Base-by-base conservation (phyloP, 2,113 vertebrate species). In the Himantopus leucocephalus region DNA sequence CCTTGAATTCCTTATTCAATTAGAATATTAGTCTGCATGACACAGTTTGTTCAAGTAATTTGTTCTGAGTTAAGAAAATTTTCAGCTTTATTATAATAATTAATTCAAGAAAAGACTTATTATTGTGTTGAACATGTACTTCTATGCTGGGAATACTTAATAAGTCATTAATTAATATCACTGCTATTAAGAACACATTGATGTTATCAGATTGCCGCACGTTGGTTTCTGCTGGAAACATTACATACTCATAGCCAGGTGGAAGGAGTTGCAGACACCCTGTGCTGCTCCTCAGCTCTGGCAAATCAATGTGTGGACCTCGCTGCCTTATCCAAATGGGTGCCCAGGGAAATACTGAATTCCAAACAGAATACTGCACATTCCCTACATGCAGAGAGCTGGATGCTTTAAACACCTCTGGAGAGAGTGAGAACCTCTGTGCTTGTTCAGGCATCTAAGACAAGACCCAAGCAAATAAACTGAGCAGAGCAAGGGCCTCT, bases 11-110 rank as follows among this genome's bases (percentile, higher is more conserved):
- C 59, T 86, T 78, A 87, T 39, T 90, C n/a, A 79, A 76, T 90
- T 95, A 79, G 82, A 91, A 85, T 76, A 1, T 79, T 91, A 75
- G 41, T 58, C 62, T 90, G 10, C 70, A 41, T 73, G 66, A 84
- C 72, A 76, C 12, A 50, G 71, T 88, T 94, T 94, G 45, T 89
- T 91, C 63, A 94, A 95, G 45, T 63, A 84, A 97, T 97, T 96
- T 96, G 23, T 2, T 12, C 66, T 20, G 20, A 91, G 52, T 96
- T 85, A 95, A 87, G 64, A 76, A 95, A 94, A 86, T 81, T n/a
- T 93, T 91, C 50, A 88, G 21, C 21, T 92, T 90, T 96, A 91
- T 85, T 91, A 79, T 48, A 94, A 88, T 85, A 93, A 96, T 92
- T 92, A 96, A 87, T 92, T 91, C 86, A 94, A 95, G 56, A 92